These are phyloP conservation scores for Drosophila funebris DNA, from an alignment of 1,140 invertebrate genomes.

Conservation along the genomic window DNA sequence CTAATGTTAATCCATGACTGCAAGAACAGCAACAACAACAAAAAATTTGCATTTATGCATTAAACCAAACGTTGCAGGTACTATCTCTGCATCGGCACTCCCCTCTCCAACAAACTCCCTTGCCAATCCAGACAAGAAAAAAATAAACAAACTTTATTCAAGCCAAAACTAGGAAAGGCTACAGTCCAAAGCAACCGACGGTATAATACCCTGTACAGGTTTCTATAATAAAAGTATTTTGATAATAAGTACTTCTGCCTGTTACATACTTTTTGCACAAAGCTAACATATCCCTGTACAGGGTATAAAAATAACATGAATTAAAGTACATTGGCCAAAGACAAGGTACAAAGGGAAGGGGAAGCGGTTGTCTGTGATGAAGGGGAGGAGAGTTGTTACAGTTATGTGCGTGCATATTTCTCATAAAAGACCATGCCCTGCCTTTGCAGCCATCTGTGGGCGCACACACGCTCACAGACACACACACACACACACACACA, in stretches of 20 bases:
- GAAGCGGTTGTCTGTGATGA: not conserved
- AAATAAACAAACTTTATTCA: constrained; percentile 10
- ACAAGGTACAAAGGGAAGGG: not conserved
- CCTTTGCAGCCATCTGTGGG: not conserved
- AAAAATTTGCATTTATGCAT: constrained; percentile 27
- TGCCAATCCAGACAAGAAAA: not conserved
- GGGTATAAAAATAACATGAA: constrained; percentile 15
- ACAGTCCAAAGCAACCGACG: too few relatives aligned
- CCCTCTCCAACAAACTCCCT: not conserved
- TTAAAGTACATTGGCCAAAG: constrained; percentile 20
- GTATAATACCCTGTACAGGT: too few relatives aligned
- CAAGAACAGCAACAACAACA: constrained; percentile 10
- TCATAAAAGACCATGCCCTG: constrained; percentile 3
- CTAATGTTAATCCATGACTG: constrained; percentile 48
- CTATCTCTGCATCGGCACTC: not conserved
- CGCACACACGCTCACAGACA: not conserved
- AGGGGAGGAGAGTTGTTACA: not conserved
- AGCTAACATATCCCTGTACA: too few relatives aligned
- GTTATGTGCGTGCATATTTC: constrained; percentile 9
- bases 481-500: too few relatives aligned
- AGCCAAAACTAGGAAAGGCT: too few relatives aligned
- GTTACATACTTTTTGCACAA: too few relatives aligned
- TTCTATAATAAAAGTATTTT: too few relatives aligned
- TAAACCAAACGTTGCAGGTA: not conserved
- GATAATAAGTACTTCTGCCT: too few relatives aligned